phyloP scores from a whole-genome alignment of 2,888 invertebrate genomes.

The Hemicrepidius hirtus region DNA sequence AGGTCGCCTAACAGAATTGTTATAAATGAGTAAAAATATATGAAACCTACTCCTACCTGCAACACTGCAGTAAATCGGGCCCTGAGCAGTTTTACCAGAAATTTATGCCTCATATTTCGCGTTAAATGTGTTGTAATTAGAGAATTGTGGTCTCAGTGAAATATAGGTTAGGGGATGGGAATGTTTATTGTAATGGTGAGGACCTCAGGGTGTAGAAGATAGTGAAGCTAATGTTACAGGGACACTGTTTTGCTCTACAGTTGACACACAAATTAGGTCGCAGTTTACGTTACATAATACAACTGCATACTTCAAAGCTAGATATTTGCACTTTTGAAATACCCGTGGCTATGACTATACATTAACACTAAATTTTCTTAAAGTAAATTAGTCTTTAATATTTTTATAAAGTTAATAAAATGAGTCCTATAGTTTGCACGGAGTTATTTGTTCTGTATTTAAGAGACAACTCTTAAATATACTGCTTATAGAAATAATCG shows the following conservation, averaged over 20 bases:
- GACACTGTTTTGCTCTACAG: conserved; percentile 37
- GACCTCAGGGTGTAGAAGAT: conserved; percentile 61
- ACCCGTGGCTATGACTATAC: too few relatives aligned
- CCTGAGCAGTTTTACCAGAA: conserved; percentile 70
- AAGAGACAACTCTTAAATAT: neutral
- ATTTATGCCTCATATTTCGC: conserved; percentile 73
- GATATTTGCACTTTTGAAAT: too few relatives aligned
- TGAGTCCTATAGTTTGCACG: too few relatives aligned
- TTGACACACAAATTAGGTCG: conserved; percentile 44
- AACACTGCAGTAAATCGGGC: conserved; percentile 63
- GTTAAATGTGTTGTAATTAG: conserved; percentile 72
- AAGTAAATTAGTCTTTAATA: neutral
- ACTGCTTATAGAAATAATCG: neutral
- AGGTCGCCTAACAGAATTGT: conserved; percentile 34
- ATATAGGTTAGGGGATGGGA: conserved; percentile 67
- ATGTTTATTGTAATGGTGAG: conserved; percentile 66
- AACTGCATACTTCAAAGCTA: conserved; percentile 19
- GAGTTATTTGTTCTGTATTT: neutral
- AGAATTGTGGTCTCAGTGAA: conserved; percentile 72
- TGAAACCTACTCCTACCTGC: conserved; percentile 50
- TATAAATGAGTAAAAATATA: conserved; percentile 45
- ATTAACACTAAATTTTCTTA: too few relatives aligned
- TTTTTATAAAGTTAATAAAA: neutral
- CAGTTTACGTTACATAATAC: conserved; percentile 14
- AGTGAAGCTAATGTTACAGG: conserved; percentile 50